Evolutionary conservation across 2,797 vertebrate genomes (phyloP).

Genomic region (Peromyscus melanophrys): DNA sequence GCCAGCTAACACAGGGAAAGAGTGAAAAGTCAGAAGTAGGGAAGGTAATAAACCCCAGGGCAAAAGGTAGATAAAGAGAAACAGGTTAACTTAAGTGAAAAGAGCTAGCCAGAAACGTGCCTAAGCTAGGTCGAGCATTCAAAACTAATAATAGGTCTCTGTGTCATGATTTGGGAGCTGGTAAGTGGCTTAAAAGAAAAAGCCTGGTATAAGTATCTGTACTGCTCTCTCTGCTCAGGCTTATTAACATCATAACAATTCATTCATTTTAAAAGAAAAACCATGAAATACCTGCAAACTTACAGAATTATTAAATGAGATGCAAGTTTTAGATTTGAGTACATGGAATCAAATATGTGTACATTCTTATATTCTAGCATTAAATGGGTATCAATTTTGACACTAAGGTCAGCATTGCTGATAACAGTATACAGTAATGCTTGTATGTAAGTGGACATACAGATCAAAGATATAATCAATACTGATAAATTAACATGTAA

Average conservation of each 20-base stretch:
- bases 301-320: not conserved
- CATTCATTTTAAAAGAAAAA: conserved; percentile 22
- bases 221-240: not conserved
- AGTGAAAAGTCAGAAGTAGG: not conserved
- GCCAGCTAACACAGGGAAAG: not conserved
- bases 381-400: not conserved
- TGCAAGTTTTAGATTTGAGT: not conserved
- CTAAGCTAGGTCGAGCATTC: not conserved
- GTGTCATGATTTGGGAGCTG: not conserved
- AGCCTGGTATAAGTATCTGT: not conserved
- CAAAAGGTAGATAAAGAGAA: not conserved
- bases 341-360: not conserved
- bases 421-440: not conserved
- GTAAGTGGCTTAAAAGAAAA: not conserved
- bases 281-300: not conserved
- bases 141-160: not conserved
- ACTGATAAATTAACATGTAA: not conserved
- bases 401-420: not conserved
- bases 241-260: not conserved
- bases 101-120: not conserved
- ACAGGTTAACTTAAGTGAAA: not conserved
- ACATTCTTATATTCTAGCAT: not conserved
- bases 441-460: not conserved
- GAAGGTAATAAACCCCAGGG: not conserved
- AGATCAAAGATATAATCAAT: not conserved